Base-by-base conservation (phyloP, 1,140 invertebrate genomes). In the Plodia interpunctella region DNA sequence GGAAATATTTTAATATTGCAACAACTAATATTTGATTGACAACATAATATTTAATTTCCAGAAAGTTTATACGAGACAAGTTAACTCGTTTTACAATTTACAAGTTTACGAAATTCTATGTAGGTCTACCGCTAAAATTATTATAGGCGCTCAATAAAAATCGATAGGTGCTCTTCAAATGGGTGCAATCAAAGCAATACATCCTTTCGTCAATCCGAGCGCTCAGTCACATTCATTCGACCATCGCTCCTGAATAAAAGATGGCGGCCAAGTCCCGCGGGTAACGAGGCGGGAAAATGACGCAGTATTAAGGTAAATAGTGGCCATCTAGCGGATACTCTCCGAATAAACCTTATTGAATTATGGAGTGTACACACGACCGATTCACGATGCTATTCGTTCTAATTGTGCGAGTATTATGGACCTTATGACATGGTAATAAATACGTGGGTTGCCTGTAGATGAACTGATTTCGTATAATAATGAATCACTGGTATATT, bases 241-340 rank as follows among this genome's bases (percentile, higher is more conserved):
- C 56, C 55, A 57, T 57, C 55, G 60, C 55, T 57, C 49, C 53
- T 66, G 65, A 67, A 67, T 67, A 67, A 67, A 67, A 67, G 58
- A 67, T 63, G 61, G 56, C 61, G 50, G 50, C 13, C 51, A 17
- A 53, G 20, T 53, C 51, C 51, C 50, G 17, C 44, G 19, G 54
- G 38, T 63, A 66, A 63, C 65, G 65, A 66, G 60, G 54, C 65
- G 51, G 60, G 53, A 52, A 65, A 66, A 62, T 62, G 60, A 50
- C 58, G 55, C 38, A 17, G 55, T 57, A 52, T 63, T 63, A 62
- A 66, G 53, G 57, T 66, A 62, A 59, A 59, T 59, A 64, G 49
- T 53, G 49, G 20, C 35, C 60, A 53, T 53, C 51, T 51, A 56
- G 54, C 32, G 28, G 44, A 56, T 50, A 51, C 38, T 55, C 59